Conservation (phyloP, 2,888 invertebrate species). For the Hoplodrina blanda region DNA sequence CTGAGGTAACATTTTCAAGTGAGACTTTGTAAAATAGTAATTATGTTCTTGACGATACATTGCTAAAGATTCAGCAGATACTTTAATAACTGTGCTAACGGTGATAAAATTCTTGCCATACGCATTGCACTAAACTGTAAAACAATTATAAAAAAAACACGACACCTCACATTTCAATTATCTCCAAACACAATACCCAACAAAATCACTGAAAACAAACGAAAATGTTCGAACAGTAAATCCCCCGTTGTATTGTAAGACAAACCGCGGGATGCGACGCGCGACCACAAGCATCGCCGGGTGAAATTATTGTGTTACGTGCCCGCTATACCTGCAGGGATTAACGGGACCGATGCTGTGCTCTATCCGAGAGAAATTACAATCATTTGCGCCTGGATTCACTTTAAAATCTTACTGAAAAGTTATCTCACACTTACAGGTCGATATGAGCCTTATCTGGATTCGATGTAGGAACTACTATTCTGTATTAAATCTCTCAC, state of each 20-base stretch:
- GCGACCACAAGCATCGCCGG: constrained; percentile 59
- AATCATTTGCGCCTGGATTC: constrained; percentile 24
- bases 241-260: constrained; percentile 55
- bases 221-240: constrained; percentile 58
- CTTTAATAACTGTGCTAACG: too few relatives aligned
- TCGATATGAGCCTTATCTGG: not conserved
- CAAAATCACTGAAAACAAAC: constrained; percentile 35
- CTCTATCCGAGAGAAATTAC: constrained; percentile 38
- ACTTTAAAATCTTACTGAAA: not conserved
- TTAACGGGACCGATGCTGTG: constrained; percentile 57
- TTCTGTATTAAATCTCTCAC: too few relatives aligned
- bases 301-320: constrained; percentile 57
- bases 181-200: constrained; percentile 4
- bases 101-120: too few relatives aligned
- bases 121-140: too few relatives aligned
- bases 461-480: not conserved
- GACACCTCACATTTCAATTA: constrained; percentile 1
- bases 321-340: constrained; percentile 53
- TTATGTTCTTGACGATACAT: too few relatives aligned
- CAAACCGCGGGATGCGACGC: constrained; percentile 59
- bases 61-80: too few relatives aligned
- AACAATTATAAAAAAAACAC: not conserved
- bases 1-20: too few relatives aligned
- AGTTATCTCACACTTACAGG: not conserved
- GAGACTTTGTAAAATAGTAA: too few relatives aligned